These are phyloP conservation scores for Polydrusus tereticollis DNA, from an alignment of 2,888 invertebrate genomes.

Conservation along the genomic window DNA sequence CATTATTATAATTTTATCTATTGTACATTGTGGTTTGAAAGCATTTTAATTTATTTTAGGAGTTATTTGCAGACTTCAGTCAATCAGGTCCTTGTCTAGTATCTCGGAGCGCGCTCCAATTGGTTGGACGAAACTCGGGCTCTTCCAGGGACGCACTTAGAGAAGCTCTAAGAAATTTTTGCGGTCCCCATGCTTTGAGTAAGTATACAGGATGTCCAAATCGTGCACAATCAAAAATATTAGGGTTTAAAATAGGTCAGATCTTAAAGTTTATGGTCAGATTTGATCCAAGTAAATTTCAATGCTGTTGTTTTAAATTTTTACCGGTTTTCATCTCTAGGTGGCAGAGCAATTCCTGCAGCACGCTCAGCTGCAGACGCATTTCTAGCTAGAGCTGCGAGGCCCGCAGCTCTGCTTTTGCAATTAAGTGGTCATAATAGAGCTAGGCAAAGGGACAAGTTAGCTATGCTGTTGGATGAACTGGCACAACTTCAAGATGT, in stretches of 20 bases:
- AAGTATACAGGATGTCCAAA: constrained; percentile 59
- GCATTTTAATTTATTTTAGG: constrained; percentile 71
- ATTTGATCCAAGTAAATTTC: too few species aligned
- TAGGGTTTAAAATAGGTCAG: too few species aligned
- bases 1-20: too few species aligned
- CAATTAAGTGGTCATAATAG: constrained; percentile 95
- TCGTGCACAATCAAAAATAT: too few species aligned
- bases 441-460: constrained; percentile 94
- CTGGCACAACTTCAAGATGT: constrained; percentile 86
- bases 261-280: too few species aligned
- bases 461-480: constrained; percentile 90
- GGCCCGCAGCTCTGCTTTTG: constrained; percentile 87
- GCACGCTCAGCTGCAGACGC: constrained; percentile 83
- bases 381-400: constrained; percentile 88
- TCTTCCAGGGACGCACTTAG: constrained; percentile 77
- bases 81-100: constrained; percentile 89
- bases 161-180: constrained; percentile 89
- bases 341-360: constrained; percentile 33
- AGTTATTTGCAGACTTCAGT: constrained; percentile 95
- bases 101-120: constrained; percentile 90
- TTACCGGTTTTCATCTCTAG: neutral
- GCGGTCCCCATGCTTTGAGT: constrained; percentile 89
- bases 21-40: neutral
- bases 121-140: constrained; percentile 75
- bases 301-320: too few species aligned